These are phyloP conservation scores for Trichogramma pretiosum DNA, from an alignment of 1,140 invertebrate species.

Conservation along the genomic window DNA sequence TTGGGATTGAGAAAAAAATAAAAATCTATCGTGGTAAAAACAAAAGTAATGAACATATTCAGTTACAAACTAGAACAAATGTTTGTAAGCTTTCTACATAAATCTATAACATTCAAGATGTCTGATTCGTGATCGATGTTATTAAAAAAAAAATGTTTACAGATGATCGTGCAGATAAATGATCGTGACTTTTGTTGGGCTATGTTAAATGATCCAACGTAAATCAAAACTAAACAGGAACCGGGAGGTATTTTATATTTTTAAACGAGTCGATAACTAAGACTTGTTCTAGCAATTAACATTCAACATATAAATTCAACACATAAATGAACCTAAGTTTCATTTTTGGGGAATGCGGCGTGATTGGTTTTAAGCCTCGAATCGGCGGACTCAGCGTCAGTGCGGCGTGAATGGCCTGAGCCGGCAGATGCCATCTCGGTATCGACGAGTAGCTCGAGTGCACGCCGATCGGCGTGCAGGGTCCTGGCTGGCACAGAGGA, in stretches of 20 bases:
- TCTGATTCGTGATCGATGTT: no score
- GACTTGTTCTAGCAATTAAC: no score
- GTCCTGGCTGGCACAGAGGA: constrained; percentile 77
- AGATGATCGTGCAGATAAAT: no score
- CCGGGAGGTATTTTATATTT: no score
- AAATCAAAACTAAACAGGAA: no score
- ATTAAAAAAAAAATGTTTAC: no score
- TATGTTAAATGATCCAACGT: no score
- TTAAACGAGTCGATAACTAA: no score
- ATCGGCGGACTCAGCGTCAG: constrained; percentile 42
- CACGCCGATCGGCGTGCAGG: constrained; percentile 47
- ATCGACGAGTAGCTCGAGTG: constrained; percentile 37
- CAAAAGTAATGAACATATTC: no score
- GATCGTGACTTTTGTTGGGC: no score
- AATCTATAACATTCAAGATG: no score
- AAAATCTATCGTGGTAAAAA: constrained; percentile 3
- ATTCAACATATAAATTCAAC: constrained; percentile 28
- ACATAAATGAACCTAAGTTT: constrained; percentile 66
- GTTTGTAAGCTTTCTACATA: no score
- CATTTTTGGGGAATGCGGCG: constrained; percentile 81
- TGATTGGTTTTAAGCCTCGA: constrained; percentile 45
- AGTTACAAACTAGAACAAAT: constrained; percentile 1
- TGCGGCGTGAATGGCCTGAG: constrained; percentile 47
- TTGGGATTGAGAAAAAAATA: constrained; percentile 20
- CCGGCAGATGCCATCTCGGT: constrained; percentile 46